These are phyloP conservation scores for Pelmatolapia mariae DNA, from an alignment of 2,113 vertebrate species.

Conservation along the genomic window DNA sequence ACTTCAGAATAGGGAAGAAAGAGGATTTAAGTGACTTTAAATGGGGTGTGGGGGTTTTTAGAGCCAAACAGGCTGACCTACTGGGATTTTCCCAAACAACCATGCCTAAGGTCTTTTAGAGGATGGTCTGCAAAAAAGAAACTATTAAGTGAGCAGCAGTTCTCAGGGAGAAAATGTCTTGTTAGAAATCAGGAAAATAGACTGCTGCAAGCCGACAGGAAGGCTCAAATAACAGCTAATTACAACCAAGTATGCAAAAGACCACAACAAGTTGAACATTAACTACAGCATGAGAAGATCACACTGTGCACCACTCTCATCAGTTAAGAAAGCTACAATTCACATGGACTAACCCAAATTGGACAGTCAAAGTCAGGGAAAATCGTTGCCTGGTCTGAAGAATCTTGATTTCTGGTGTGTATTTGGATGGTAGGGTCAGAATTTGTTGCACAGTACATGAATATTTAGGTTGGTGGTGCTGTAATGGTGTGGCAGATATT, in stretches of 20 bases:
- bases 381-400: background rate
- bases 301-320: background rate
- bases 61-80: background rate
- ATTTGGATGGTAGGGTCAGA: background rate
- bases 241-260: background rate
- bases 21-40: background rate
- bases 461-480: background rate
- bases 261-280: background rate
- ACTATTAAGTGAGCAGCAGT: background rate
- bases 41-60: background rate
- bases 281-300: background rate
- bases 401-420: background rate
- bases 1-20: background rate
- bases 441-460: background rate
- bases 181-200: background rate
- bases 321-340: background rate
- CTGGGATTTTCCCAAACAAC: background rate
- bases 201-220: background rate
- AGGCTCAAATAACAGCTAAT: background rate
- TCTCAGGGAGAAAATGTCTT: background rate
- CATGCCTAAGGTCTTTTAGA: background rate
- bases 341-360: background rate
- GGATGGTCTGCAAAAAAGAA: background rate
- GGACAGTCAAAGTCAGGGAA: background rate
- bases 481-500: background rate